Evolutionary conservation across 2,113 vertebrate species (phyloP).

Genomic region (Ifrita kowaldi): DNA sequence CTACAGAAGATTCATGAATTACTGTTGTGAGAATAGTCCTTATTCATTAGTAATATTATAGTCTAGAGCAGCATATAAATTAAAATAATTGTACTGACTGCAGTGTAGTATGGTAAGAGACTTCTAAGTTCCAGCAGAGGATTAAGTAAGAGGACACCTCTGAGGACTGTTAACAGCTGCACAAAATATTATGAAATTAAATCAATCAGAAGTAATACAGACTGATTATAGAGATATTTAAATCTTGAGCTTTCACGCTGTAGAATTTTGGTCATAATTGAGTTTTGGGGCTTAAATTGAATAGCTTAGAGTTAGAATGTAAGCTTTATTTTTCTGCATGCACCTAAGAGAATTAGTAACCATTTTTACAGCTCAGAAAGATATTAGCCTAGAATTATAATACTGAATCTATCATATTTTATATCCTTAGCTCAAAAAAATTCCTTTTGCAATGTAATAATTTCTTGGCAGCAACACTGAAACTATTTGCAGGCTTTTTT

Average conservation of each 20-base stretch:
- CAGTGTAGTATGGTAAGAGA: not conserved
- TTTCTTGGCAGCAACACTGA: not conserved
- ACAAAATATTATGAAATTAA: slow-evolving; percentile 71
- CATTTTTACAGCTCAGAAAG: not conserved
- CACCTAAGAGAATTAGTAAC: not conserved
- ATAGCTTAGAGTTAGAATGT: slow-evolving; percentile 5
- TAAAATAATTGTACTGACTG: not conserved
- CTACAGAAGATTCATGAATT: not conserved
- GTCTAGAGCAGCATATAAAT: not conserved
- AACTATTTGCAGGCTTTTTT: not conserved
- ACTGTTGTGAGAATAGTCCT: not conserved
- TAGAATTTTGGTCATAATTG: slow-evolving; percentile 60
- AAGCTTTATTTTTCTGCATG: slow-evolving; percentile 5
- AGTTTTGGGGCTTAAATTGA: slow-evolving; percentile 23
- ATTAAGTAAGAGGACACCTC: slow-evolving; percentile 22
- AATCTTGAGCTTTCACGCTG: slow-evolving; percentile 11
- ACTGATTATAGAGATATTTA: slow-evolving; percentile 55
- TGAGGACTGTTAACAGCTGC: slow-evolving; percentile 42
- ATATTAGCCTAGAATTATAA: not conserved
- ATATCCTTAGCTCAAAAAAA: not conserved
- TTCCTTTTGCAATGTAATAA: not conserved
- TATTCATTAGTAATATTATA: not conserved
- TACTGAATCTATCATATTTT: not conserved
- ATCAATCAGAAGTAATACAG: slow-evolving; percentile 48
- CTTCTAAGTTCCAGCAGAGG: not conserved